Percentiles rank a stretch among this genome's conserved stretches.
Evolutionary conservation across 2,113 vertebrate genomes (phyloP).

Genomic region (Pandion haliaetus): DNA sequence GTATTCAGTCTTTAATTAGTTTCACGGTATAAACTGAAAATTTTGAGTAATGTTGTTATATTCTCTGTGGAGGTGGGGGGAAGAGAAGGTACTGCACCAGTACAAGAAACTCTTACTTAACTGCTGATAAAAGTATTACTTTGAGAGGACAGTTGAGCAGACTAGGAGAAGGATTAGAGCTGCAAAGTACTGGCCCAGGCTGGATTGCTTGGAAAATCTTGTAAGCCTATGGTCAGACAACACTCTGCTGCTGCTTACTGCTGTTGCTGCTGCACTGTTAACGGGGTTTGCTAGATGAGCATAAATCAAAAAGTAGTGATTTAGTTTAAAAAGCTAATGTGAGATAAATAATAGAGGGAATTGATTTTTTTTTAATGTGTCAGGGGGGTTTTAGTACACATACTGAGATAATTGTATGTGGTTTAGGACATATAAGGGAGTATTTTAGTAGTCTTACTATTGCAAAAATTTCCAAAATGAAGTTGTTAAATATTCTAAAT

Average conservation of each 20-base stretch:
- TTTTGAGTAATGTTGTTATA: background rate
- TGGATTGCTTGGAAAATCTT: constrained; percentile 19
- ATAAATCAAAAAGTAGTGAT: background rate
- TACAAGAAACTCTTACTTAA: background rate
- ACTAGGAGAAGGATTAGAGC: constrained; percentile 10
- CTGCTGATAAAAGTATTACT: constrained; percentile 26
- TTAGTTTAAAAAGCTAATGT: background rate
- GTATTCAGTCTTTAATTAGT: background rate
- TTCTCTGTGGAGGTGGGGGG: background rate
- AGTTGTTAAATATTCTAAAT: background rate
- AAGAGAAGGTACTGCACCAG: background rate
- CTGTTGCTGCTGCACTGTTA: background rate
- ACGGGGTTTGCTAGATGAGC: background rate
- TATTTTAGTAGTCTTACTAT: background rate
- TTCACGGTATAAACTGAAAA: background rate
- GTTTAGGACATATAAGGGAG: background rate
- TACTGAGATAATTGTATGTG: background rate
- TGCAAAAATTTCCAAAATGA: background rate
- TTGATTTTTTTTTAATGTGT: background rate
- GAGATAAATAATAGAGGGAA: background rate
- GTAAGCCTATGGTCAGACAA: background rate
- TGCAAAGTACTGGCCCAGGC: background rate
- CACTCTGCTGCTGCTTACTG: background rate
- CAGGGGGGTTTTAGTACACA: background rate
- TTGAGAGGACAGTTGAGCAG: background rate